Conservation (phyloP, 2,113 vertebrate species). For the Ciconia maguari region DNA sequence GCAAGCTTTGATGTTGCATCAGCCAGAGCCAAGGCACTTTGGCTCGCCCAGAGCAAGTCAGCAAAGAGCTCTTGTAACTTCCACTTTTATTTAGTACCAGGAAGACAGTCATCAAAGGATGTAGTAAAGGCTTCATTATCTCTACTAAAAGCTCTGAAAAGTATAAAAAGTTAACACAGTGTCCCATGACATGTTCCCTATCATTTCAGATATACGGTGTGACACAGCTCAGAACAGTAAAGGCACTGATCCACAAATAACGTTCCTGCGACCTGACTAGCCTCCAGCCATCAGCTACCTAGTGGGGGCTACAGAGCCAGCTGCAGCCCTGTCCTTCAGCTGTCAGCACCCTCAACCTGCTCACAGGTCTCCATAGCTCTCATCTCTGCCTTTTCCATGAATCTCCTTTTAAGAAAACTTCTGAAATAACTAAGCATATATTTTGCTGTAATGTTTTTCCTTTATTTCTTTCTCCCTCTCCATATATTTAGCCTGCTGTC, state of each 20-base stretch:
- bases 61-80: background rate
- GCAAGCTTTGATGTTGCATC: background rate
- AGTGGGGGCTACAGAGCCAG: background rate
- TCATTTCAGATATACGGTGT: background rate
- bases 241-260: background rate
- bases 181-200: background rate
- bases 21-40: background rate
- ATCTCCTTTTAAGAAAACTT: background rate
- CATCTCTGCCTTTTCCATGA: background rate
- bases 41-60: background rate
- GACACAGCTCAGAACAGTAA: background rate
- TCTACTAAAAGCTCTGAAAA: background rate
- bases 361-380: background rate
- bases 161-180: background rate
- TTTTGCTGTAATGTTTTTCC: background rate
- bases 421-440: background rate
- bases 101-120: background rate
- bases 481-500: background rate
- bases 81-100: background rate
- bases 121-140: background rate
- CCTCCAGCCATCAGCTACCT: background rate
- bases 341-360: background rate
- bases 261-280: accelerated
- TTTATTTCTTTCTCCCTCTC: background rate
- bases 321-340: background rate